Conservation (phyloP, 2,888 invertebrate genomes). For the Hydropsyche betteni region DNA sequence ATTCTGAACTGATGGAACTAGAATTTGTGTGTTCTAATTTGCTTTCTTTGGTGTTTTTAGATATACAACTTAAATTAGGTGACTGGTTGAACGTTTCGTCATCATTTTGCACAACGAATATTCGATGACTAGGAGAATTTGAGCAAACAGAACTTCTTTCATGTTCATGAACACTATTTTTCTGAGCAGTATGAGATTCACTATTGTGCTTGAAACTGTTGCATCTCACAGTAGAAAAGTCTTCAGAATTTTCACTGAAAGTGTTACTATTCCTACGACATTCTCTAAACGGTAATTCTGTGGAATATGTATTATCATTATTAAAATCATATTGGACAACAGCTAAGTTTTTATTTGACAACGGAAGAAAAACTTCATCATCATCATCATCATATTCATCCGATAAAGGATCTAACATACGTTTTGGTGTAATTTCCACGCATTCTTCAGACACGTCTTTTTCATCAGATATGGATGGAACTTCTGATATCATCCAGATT, state of each 20-base stretch:
- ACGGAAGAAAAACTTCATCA: conserved; percentile 55
- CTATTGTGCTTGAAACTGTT: neutral
- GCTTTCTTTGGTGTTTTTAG: conserved; percentile 34
- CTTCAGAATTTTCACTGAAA: conserved; percentile 21
- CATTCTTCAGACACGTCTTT: conserved; percentile 49
- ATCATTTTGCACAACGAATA: conserved; percentile 45
- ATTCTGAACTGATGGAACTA: conserved; percentile 50
- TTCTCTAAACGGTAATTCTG: conserved; percentile 45
- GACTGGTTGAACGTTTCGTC: conserved; percentile 33
- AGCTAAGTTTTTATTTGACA: conserved; percentile 14
- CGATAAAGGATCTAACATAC: conserved; percentile 13
- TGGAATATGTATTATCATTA: conserved; percentile 34
- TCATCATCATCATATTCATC: conserved; percentile 55
- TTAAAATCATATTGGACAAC: conserved; percentile 46
- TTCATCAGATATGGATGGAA: conserved; percentile 59
- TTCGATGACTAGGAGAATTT: conserved; percentile 22
- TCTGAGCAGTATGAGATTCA: conserved; percentile 11
- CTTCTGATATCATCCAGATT: conserved; percentile 66
- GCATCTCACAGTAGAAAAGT: neutral
- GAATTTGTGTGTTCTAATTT: conserved; percentile 50
- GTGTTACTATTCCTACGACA: conserved; percentile 21
- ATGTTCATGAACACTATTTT: conserved; percentile 15
- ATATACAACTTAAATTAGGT: conserved; percentile 42
- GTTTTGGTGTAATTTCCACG: neutral
- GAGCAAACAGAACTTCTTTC: conserved; percentile 7